phyloP scores from a whole-genome alignment of 2,888 invertebrate genomes.

The Dolomedes plantarius region DNA sequence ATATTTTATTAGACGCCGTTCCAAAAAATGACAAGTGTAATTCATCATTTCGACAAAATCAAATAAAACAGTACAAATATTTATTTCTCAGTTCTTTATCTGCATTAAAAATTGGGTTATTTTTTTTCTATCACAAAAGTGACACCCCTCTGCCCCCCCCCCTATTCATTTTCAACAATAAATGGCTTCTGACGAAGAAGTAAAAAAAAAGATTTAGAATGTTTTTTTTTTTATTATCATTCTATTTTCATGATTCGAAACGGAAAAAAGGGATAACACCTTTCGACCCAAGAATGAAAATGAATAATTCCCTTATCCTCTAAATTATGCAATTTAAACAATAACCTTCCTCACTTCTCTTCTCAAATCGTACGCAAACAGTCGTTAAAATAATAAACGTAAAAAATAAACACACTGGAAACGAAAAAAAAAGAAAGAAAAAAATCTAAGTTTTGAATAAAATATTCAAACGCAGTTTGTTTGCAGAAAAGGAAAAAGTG shows the following conservation, averaged over 20 bases:
- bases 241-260: not conserved
- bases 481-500: slow-evolving; percentile 23
- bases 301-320: slow-evolving; percentile 48
- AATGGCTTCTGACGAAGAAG: not conserved
- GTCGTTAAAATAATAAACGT: slow-evolving; percentile 51
- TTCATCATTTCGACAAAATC: not conserved
- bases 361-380: slow-evolving; percentile 53
- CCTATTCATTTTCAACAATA: not conserved
- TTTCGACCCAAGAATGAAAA: not conserved
- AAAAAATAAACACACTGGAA: slow-evolving; percentile 13
- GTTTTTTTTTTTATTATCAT: not conserved
- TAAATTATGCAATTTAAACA: slow-evolving; percentile 68
- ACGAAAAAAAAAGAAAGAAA: slow-evolving; percentile 9
- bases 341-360: slow-evolving; percentile 35
- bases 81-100: not conserved
- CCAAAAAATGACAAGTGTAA: not conserved
- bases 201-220: not conserved
- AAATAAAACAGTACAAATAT: slow-evolving; percentile 9
- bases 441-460: slow-evolving; percentile 44
- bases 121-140: not conserved
- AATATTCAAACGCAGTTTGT: slow-evolving; percentile 50
- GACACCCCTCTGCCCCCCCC: too few relatives aligned
- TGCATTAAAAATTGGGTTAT: not conserved
- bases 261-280: not conserved
- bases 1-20: not conserved